phyloP scores from a whole-genome alignment of 2,113 vertebrate species.

The Rhodinocichla rosea region DNA sequence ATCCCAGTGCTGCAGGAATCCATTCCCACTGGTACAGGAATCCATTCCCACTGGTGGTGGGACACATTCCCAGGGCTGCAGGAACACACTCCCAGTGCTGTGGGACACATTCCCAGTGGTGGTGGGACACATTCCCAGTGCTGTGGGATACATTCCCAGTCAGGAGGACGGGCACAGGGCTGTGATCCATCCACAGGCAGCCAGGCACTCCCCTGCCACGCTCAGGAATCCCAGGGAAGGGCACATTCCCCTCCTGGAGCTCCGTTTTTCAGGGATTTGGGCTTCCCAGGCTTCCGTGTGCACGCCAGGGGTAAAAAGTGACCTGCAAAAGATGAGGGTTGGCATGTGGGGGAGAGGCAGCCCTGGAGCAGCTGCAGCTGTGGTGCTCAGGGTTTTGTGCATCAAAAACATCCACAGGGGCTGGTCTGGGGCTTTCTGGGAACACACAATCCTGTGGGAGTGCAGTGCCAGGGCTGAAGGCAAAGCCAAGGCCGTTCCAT shows the following conservation, averaged over 20 bases:
- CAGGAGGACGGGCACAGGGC: background rate
- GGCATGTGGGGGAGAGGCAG: background rate
- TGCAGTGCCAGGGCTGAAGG: background rate
- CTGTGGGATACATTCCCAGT: background rate
- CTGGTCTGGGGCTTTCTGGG: background rate
- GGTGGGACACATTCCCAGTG: accelerated
- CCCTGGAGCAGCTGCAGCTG: background rate
- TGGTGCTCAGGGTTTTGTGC: background rate
- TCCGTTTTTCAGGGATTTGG: background rate
- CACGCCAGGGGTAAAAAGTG: background rate
- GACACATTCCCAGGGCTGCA: background rate
- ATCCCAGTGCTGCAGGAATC: background rate
- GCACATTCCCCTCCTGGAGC: background rate
- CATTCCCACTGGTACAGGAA: too few relatives aligned
- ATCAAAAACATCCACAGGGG: background rate
- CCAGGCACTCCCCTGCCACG: background rate
- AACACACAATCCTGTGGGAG: accelerated
- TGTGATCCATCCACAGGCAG: background rate
- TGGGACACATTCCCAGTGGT: background rate
- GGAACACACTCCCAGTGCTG: too few relatives aligned
- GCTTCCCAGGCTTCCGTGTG: background rate
- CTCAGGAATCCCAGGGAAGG: background rate
- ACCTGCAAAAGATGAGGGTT: constrained; percentile 5
- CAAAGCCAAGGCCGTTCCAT: background rate
- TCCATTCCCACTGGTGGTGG: too few relatives aligned